phyloP scores from a whole-genome alignment of 2,888 invertebrate genomes.

The Cistogaster globosa region DNA sequence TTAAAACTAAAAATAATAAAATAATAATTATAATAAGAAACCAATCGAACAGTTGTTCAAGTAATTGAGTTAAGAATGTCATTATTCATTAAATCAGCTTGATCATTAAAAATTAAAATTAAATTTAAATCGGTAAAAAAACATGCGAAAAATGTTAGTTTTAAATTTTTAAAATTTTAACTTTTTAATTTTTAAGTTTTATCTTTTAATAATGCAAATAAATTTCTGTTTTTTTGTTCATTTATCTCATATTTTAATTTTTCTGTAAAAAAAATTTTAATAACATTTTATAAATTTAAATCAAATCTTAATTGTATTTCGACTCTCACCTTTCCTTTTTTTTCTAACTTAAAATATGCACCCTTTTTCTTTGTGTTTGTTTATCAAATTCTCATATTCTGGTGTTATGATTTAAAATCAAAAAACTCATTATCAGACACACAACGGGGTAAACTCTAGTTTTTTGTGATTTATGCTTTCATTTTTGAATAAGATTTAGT shows the following conservation, averaged over 20 bases:
- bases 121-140: not conserved
- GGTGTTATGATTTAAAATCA: conserved; percentile 65
- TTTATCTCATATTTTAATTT: conserved; percentile 54
- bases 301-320: conserved; percentile 58
- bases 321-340: conserved; percentile 53
- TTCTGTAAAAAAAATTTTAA: conserved; percentile 44
- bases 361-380: conserved; percentile 46
- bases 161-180: not conserved
- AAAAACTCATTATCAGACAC: conserved; percentile 63
- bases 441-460: conserved; percentile 39
- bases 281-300: conserved; percentile 62
- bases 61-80: conserved; percentile 31
- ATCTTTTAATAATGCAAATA: conserved; percentile 47
- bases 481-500: conserved; percentile 23
- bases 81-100: conserved; percentile 39
- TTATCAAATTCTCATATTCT: conserved; percentile 54
- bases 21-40: not conserved
- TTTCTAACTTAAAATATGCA: conserved; percentile 58
- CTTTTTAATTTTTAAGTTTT: not conserved
- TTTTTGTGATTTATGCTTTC: conserved; percentile 9
- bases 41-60: conserved; percentile 15
- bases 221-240: conserved; percentile 7
- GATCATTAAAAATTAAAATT: conserved; percentile 11
- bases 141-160: not conserved
- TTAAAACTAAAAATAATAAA: conserved; percentile 7